phyloP scores from a whole-genome alignment of 2,888 invertebrate genomes.

The Anticlea derivata region DNA sequence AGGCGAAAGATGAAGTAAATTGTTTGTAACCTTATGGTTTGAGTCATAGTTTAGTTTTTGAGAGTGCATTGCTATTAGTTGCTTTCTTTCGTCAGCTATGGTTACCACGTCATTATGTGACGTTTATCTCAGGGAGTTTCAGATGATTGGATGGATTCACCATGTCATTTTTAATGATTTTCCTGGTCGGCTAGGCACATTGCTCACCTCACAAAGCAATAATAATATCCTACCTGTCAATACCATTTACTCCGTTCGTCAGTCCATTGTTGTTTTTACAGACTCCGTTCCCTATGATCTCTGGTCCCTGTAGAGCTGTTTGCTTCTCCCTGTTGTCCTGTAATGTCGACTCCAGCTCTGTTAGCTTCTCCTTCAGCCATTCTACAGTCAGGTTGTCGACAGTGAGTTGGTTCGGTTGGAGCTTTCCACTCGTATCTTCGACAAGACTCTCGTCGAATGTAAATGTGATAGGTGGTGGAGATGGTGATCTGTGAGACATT shows the following conservation, averaged over 20 bases:
- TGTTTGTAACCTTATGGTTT: neutral
- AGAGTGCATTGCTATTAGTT: no score
- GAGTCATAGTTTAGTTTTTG: slow-evolving; percentile 10
- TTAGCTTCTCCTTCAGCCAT: slow-evolving; percentile 91
- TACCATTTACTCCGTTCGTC: slow-evolving; percentile 83
- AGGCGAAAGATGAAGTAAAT: neutral
- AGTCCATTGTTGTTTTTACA: slow-evolving; percentile 78
- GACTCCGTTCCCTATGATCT: slow-evolving; percentile 78
- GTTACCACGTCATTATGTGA: no score
- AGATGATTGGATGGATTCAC: no score
- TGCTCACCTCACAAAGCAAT: slow-evolving; percentile 15
- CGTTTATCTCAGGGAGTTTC: neutral
- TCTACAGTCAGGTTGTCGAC: slow-evolving; percentile 97
- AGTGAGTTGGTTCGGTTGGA: slow-evolving; percentile 93
- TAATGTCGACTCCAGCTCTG: slow-evolving; percentile 90
- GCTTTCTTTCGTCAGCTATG: no score
- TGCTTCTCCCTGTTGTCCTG: slow-evolving; percentile 91
- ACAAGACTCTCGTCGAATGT: slow-evolving; percentile 94
- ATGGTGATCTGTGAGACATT: slow-evolving; percentile 86
- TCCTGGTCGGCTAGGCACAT: neutral
- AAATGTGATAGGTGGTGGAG: slow-evolving; percentile 90
- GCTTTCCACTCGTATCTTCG: slow-evolving; percentile 93
- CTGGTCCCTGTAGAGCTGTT: slow-evolving; percentile 81
- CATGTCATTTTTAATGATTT: no score
- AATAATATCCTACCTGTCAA: slow-evolving; percentile 62